Percentiles rank a stretch among this genome's conserved stretches.
These are phyloP conservation scores for Sinella curviseta DNA, from an alignment of 1,140 invertebrate species.

Conservation along the genomic window DNA sequence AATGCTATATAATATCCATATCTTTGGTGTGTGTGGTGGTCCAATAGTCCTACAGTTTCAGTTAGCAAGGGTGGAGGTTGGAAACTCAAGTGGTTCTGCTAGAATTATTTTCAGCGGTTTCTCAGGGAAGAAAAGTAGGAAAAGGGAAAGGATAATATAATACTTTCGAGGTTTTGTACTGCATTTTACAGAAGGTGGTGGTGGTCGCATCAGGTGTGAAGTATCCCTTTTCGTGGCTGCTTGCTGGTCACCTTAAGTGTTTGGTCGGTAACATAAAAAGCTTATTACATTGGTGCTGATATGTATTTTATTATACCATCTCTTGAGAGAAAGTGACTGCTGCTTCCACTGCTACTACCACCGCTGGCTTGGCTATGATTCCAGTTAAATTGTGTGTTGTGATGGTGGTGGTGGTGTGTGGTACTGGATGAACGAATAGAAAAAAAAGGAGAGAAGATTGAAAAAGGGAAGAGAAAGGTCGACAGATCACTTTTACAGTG, in stretches of 20 bases:
- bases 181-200: neutral
- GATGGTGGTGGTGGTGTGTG: neutral
- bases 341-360: no score
- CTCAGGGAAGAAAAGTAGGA: neutral
- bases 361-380: neutral
- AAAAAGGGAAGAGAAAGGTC: neutral
- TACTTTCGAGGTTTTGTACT: neutral
- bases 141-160: neutral
- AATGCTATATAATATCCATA: neutral
- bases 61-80: neutral
- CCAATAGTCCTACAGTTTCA: no score
- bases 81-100: neutral
- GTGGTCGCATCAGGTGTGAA: conserved; percentile 12
- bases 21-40: no score
- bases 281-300: neutral
- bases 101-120: neutral
- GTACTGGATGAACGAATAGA: neutral
- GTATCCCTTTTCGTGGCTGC: neutral
- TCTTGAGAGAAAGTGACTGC: no score
- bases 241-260: conserved; percentile 5
- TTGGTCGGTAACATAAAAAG: neutral
- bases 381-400: neutral
- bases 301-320: conserved; percentile 1
- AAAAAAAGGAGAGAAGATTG: neutral
- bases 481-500: neutral